phyloP scores from a whole-genome alignment of 2,888 invertebrate genomes.

The Drosophila limbata region DNA sequence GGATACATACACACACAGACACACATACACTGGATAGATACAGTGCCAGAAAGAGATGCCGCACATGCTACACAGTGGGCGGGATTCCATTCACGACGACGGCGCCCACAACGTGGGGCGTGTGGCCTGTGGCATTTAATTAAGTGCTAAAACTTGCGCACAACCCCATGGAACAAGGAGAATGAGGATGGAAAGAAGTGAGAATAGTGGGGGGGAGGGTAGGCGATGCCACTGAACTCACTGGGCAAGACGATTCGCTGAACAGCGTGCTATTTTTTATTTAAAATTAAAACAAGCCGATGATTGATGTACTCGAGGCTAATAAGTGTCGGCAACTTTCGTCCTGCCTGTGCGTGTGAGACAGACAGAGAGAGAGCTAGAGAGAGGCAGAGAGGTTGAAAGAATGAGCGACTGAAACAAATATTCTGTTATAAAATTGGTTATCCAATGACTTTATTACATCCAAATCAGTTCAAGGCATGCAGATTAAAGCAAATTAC shows the following conservation, averaged over 20 bases:
- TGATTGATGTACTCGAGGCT: constrained; percentile 79
- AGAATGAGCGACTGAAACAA: constrained; percentile 3
- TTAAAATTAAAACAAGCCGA: constrained; percentile 79
- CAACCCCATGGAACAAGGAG: constrained; percentile 10
- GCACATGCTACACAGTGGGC: constrained; percentile 67
- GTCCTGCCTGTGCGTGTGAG: constrained; percentile 21
- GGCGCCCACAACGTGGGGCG: constrained; percentile 42
- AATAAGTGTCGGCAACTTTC: constrained; percentile 71
- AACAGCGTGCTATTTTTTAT: constrained; percentile 79
- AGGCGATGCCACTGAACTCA: not conserved
- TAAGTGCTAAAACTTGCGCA: constrained; percentile 69
- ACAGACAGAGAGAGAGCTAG: constrained; percentile 15
- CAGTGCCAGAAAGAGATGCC: constrained; percentile 64
- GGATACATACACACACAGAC: constrained; percentile 27
- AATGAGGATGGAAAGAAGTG: not conserved
- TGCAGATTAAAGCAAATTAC: constrained; percentile 26
- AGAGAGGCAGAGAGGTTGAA: not conserved
- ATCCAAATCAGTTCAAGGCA: not conserved
- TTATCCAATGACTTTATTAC: constrained; percentile 14
- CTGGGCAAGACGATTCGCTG: constrained; percentile 15
- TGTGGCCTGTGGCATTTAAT: constrained; percentile 69
- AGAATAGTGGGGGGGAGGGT: not conserved
- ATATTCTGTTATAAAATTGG: constrained; percentile 32
- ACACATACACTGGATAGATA: constrained; percentile 5
- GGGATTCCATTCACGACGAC: constrained; percentile 59